These are phyloP conservation scores for Drosophila lutescens DNA, from an alignment of 2,888 invertebrate species.

Conservation along the genomic window DNA sequence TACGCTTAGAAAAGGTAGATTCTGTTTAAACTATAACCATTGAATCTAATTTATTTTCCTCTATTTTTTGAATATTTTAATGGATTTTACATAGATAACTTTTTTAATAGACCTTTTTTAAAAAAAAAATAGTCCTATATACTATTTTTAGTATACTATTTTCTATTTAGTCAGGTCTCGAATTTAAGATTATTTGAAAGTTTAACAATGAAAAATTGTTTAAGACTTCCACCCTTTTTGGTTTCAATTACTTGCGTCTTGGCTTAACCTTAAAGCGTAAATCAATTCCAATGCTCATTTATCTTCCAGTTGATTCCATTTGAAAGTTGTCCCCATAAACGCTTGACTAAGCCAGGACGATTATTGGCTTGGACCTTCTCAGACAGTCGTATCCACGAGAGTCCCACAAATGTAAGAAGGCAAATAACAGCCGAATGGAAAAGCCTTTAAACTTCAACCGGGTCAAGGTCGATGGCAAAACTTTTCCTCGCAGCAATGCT, in stretches of 20 bases:
- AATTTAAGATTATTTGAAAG: no score
- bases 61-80: not conserved
- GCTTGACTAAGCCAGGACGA: constrained; percentile 19
- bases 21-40: no score
- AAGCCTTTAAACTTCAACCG: constrained; percentile 28
- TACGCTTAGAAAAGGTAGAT: not conserved
- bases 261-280: constrained; percentile 5
- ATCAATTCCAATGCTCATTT: constrained; percentile 22
- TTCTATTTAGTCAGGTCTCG: not conserved
- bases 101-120: no score
- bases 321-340: constrained; percentile 12
- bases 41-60: no score
- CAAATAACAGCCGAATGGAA: constrained; percentile 1
- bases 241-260: constrained; percentile 9
- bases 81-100: not conserved
- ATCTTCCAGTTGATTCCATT: constrained; percentile 14
- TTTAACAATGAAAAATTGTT: not conserved
- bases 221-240: not conserved
- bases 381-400: constrained; percentile 16
- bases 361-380: constrained; percentile 22
- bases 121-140: no score
- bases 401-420: not conserved
- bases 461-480: constrained; percentile 60
- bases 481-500: constrained; percentile 30
- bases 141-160: no score